Evolutionary conservation across 2,797 vertebrate species (phyloP).

Genomic region (Danionella dracula): DNA sequence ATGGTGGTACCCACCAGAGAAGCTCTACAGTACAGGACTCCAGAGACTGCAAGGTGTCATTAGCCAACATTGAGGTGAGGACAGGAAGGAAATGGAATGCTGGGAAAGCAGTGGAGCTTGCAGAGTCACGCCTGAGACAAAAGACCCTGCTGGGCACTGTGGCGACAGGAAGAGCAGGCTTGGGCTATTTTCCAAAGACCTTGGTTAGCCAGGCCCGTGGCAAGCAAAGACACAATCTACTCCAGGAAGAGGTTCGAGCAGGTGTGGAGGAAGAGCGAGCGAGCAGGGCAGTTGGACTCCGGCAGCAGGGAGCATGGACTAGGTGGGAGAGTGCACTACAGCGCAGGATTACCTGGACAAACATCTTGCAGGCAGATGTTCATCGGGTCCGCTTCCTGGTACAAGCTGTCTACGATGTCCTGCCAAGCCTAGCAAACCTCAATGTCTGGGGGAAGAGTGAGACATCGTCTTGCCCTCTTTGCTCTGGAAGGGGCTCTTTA

Average conservation of each 20-base stretch:
- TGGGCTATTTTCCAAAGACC: background rate
- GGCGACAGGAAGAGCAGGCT: background rate
- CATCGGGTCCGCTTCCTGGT: background rate
- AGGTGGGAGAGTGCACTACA: background rate
- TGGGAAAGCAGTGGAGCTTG: background rate
- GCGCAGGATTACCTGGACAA: background rate
- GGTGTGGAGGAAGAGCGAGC: background rate
- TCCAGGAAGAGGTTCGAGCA: background rate
- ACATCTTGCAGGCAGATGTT: background rate
- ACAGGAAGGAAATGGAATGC: background rate
- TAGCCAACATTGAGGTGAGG: background rate
- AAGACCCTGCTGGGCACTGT: background rate
- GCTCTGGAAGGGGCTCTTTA: background rate
- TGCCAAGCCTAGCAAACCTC: background rate
- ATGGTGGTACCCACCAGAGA: background rate
- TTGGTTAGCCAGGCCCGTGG: background rate
- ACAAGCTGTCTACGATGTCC: background rate
- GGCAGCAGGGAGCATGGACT: background rate
- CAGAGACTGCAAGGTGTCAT: background rate
- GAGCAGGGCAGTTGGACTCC: background rate
- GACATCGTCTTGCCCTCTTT: background rate
- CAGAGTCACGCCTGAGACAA: background rate
- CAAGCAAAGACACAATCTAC: background rate
- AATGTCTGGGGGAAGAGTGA: background rate
- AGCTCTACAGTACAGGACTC: background rate